Conservation (phyloP, 2,797 vertebrate genomes). For the Odontamblyopus lacepedii region DNA sequence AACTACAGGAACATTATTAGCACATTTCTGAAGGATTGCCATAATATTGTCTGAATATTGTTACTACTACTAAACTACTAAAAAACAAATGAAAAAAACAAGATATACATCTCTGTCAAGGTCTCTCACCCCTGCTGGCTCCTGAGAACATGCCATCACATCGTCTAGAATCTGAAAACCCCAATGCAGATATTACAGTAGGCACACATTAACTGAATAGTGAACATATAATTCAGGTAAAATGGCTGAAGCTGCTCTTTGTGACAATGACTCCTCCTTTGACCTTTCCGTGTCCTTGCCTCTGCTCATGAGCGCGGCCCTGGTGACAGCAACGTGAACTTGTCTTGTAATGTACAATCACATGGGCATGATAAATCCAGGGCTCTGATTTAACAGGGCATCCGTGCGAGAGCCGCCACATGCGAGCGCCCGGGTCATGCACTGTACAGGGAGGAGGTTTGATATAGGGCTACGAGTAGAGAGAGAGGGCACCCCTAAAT, state of each 20-base stretch:
- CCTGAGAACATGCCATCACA: background rate
- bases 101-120: background rate
- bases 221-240: background rate
- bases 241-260: constrained; percentile 21
- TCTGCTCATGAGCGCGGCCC: constrained; percentile 37
- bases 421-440: constrained; percentile 52
- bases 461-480: constrained; percentile 44
- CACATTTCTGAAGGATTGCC: background rate
- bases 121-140: background rate
- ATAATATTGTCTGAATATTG: background rate
- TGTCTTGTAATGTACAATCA: constrained; percentile 64
- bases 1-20: background rate
- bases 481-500: constrained; percentile 27
- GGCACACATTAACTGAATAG: background rate
- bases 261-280: constrained; percentile 30
- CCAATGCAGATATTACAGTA: background rate
- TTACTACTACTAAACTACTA: too few species aligned
- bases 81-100: too few species aligned
- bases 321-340: constrained; percentile 51
- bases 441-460: constrained; percentile 20
- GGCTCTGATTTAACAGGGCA: constrained; percentile 52
- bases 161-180: background rate
- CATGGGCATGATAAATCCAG: constrained; percentile 64
- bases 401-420: constrained; percentile 35
- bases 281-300: constrained; percentile 62